Evolutionary conservation across 2,113 vertebrate genomes (phyloP).

Genomic region (Odocoileus virginianus): DNA sequence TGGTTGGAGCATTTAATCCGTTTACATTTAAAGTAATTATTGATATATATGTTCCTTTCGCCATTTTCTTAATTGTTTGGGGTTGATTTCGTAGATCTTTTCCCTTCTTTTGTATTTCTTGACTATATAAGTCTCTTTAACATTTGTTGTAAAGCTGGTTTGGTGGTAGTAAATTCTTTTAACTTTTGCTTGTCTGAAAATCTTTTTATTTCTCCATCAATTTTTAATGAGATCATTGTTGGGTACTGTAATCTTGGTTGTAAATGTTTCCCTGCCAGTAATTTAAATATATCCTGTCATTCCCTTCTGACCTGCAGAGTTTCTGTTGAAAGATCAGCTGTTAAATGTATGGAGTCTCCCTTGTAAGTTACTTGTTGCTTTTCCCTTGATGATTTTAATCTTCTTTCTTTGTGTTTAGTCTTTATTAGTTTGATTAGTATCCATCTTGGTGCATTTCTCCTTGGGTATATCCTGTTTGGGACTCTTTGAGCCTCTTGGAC

Average conservation of each 20-base stretch:
- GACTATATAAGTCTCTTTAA: neutral
- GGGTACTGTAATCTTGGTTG: neutral
- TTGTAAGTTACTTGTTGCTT: neutral
- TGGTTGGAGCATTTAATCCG: neutral
- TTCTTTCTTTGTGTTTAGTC: neutral
- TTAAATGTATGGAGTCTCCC: neutral
- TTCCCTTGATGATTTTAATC: neutral
- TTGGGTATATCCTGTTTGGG: neutral
- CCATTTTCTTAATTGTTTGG: neutral
- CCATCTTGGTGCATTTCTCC: rapidly evolving
- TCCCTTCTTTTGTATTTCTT: neutral
- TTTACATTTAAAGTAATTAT: neutral
- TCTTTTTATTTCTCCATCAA: neutral
- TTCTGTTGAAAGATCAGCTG: neutral
- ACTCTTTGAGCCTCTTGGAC: neutral
- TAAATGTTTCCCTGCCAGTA: neutral
- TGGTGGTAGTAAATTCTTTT: neutral
- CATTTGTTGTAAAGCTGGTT: neutral
- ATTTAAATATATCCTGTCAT: neutral
- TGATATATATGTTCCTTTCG: neutral
- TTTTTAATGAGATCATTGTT: neutral
- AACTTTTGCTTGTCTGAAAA: neutral
- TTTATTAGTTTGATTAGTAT: neutral
- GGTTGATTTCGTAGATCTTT: neutral
- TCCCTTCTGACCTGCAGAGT: neutral